Conservation (phyloP, 2,797 vertebrate species). For the Falco berigora region DNA sequence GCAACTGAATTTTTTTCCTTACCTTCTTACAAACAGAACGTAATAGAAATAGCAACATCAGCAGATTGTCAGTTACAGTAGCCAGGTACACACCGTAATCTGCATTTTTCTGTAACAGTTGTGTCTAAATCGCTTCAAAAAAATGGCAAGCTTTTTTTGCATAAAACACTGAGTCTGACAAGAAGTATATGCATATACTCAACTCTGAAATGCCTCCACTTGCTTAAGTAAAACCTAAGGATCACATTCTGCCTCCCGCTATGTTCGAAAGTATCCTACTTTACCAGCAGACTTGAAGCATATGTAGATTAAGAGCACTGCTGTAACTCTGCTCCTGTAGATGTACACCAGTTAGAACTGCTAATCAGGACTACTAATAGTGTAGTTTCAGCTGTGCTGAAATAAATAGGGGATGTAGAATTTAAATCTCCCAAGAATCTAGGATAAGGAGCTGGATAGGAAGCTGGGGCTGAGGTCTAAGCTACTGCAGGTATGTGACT, state of each 20-base stretch:
- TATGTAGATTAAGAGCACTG: background rate
- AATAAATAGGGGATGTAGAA: background rate
- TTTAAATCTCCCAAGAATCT: background rate
- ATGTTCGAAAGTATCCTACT: accelerated
- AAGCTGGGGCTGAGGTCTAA: background rate
- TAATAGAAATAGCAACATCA: constrained; percentile 28
- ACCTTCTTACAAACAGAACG: background rate
- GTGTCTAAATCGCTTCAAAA: background rate
- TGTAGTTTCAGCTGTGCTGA: background rate
- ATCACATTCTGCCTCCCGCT: background rate
- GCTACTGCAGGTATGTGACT: background rate
- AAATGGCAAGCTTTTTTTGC: constrained; percentile 30
- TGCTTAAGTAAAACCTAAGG: background rate
- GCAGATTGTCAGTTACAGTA: constrained; percentile 30
- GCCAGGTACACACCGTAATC: background rate
- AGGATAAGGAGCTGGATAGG: constrained; percentile 10
- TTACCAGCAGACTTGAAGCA: background rate
- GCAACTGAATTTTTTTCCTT: background rate
- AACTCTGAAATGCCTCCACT: background rate
- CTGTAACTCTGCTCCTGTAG: background rate
- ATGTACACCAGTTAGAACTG: background rate
- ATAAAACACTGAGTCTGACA: constrained; percentile 4
- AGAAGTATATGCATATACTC: background rate
- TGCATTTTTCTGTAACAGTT: background rate
- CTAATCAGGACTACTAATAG: background rate